These are phyloP conservation scores for Agelaius phoeniceus DNA, from an alignment of 2,113 vertebrate genomes.

Conservation along the genomic window DNA sequence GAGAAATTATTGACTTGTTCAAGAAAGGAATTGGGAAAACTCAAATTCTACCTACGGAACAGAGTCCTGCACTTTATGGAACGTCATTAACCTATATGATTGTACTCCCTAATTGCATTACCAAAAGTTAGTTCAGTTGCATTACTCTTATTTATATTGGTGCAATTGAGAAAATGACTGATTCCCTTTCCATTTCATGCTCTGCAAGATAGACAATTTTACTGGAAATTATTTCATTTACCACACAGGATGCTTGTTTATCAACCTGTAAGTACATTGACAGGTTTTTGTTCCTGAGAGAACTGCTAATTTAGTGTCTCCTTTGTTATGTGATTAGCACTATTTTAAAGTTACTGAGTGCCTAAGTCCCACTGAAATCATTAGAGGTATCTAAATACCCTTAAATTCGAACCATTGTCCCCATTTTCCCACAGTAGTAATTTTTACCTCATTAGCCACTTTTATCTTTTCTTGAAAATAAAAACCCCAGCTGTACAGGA, in stretches of 20 bases:
- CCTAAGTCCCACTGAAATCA: neutral
- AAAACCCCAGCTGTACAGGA: neutral
- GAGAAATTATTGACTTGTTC: neutral
- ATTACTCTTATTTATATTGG: neutral
- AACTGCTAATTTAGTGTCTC: neutral
- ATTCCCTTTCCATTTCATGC: neutral
- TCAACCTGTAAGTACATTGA: neutral
- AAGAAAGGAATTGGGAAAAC: neutral
- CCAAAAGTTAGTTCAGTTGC: neutral
- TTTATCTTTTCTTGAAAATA: neutral
- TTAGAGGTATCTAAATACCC: neutral
- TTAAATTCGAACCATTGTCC: constrained; percentile 5
- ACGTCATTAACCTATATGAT: neutral
- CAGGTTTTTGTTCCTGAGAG: neutral
- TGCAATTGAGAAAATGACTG: neutral
- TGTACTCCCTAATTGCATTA: neutral
- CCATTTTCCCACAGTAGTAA: neutral
- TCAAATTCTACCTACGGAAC: neutral
- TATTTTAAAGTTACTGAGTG: neutral
- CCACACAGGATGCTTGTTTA: neutral
- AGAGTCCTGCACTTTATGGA: neutral
- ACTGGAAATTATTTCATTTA: neutral
- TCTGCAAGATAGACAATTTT: neutral
- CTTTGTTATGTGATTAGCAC: constrained; percentile 16
- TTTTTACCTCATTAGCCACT: neutral